These are phyloP conservation scores for Monopterus albus DNA, from an alignment of 2,113 vertebrate genomes.

Conservation along the genomic window DNA sequence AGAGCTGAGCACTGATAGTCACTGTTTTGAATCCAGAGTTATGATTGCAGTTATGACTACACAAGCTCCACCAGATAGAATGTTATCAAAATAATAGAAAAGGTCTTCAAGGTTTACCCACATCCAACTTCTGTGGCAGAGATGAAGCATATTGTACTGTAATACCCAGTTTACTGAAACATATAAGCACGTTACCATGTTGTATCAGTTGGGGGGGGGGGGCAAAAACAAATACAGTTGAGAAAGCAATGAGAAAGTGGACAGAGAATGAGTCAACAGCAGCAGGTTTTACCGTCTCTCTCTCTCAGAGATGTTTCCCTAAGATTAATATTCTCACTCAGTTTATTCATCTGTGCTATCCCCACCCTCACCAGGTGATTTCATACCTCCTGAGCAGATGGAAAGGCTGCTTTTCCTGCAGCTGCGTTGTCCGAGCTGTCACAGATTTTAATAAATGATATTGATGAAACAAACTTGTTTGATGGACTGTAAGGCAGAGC, in stretches of 20 bases:
- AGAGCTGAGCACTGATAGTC: background rate
- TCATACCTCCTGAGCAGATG: constrained; percentile 66
- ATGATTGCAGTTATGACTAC: background rate
- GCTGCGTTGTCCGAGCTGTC: constrained; percentile 51
- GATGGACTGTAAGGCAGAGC: constrained; percentile 9
- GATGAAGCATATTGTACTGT: constrained; percentile 32
- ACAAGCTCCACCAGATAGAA: constrained; percentile 9
- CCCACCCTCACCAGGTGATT: constrained; percentile 67
- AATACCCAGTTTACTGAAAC: constrained; percentile 39
- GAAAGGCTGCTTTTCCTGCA: constrained; percentile 41
- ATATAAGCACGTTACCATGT: constrained; percentile 40
- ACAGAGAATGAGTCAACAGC: constrained; percentile 59
- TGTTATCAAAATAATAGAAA: constrained; percentile 10
- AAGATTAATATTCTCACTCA: constrained; percentile 72
- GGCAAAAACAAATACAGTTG: constrained; percentile 47
- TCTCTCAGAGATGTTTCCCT: constrained; percentile 66
- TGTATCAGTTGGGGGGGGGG: constrained; percentile 29
- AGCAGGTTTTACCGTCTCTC: constrained; percentile 20
- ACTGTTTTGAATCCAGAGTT: background rate
- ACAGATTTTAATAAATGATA: constrained; percentile 76
- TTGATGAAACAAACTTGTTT: constrained; percentile 42
- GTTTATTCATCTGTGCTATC: constrained; percentile 66
- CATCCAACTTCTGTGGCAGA: constrained; percentile 6
- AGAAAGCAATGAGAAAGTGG: constrained; percentile 22
- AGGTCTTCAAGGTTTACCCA: constrained; percentile 17